A percentile compares a stretch with the other conserved stretches of the same genome.
phyloP scores from a whole-genome alignment of 35 echinoderm and acorn worm genomes.

The Lytechinus pictus region DNA sequence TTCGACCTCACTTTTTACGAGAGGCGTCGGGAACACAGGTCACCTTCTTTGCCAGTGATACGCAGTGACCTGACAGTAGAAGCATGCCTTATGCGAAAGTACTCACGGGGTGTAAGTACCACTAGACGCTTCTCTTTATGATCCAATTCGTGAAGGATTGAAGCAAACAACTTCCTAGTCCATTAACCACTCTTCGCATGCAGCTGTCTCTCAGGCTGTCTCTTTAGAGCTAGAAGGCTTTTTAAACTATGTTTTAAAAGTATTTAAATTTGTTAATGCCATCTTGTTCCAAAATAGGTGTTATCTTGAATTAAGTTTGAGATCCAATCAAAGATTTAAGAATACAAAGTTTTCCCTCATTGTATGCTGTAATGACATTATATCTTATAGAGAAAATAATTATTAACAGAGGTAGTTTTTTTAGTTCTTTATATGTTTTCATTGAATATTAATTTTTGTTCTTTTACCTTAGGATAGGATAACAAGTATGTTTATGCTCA shows the following conservation, averaged over 20 bases:
- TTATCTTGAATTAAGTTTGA: too few species aligned
- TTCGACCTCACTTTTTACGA: constrained; percentile 53
- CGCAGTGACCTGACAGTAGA: constrained; percentile 39
- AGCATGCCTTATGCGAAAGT: constrained; percentile 51
- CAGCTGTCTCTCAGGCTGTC: not conserved
- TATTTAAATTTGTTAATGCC: too few species aligned
- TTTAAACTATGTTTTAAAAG: too few species aligned
- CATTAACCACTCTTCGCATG: not conserved
- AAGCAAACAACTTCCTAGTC: not conserved
- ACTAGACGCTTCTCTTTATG: not conserved
- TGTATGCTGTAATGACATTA: too few species aligned
- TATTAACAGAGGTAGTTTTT: too few species aligned
- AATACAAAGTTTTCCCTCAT: too few species aligned
- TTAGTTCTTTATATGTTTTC: too few species aligned
- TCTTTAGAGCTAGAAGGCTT: too few species aligned
- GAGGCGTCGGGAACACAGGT: constrained; percentile 43
- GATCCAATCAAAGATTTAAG: too few species aligned
- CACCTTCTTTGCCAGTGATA: constrained; percentile 48
- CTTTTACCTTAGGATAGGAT: not conserved
- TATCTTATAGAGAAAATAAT: too few species aligned
- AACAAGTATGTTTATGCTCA: too few species aligned
- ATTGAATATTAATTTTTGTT: not conserved
- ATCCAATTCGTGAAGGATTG: not conserved
- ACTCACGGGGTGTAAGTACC: constrained; percentile 46
- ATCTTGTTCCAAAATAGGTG: too few species aligned